These are phyloP conservation scores for Sarcophaga caerulescens DNA, from an alignment of 2,888 invertebrate species.

Conservation along the genomic window DNA sequence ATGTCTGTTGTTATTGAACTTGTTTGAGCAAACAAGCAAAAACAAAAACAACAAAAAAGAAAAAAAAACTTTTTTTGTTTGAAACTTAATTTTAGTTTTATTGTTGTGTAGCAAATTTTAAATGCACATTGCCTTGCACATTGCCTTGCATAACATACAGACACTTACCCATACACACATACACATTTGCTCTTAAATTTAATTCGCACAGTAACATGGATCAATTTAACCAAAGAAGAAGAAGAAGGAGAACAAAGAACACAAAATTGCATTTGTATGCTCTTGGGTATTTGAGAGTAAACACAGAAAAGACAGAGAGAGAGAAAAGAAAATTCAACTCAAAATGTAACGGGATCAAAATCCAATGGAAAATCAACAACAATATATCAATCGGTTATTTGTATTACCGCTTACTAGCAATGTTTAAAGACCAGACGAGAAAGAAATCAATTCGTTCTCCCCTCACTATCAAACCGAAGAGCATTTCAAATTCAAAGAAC, in stretches of 20 bases:
- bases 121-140: neutral
- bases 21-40: conserved; percentile 4
- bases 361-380: neutral
- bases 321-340: neutral
- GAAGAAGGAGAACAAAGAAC: too few species aligned
- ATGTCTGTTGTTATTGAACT: conserved; percentile 49
- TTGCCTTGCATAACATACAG: neutral
- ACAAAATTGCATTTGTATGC: too few species aligned
- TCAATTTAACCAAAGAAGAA: too few species aligned
- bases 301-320: too few species aligned
- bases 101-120: neutral
- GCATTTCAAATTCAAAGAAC: too few species aligned
- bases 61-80: neutral
- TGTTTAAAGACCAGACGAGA: neutral
- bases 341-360: neutral
- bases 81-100: neutral
- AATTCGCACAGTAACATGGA: too few species aligned
- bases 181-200: too few species aligned
- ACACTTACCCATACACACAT: too few species aligned
- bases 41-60: neutral
- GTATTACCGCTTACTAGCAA: neutral
- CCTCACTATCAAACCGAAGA: too few species aligned
- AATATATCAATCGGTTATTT: neutral
- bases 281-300: too few species aligned
- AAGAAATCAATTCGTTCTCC: neutral